phyloP scores from a whole-genome alignment of 1,140 invertebrate genomes.

The Ectropis grisescens region DNA sequence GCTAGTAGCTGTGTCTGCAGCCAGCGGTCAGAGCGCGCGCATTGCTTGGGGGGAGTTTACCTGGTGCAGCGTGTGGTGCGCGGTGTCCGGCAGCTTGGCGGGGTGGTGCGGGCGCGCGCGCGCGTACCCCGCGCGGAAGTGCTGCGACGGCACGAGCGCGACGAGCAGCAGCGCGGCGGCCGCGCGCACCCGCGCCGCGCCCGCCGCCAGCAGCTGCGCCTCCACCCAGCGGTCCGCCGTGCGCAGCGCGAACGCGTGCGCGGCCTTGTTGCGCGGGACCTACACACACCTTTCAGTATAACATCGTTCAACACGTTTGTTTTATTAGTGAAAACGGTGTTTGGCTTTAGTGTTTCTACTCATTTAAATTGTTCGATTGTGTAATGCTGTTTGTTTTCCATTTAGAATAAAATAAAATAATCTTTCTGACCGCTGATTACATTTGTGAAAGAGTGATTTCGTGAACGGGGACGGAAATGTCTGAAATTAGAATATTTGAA shows the following conservation, averaged over 20 bases:
- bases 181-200: constrained; percentile 85
- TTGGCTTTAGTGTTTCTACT: too few species aligned
- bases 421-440: too few species aligned
- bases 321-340: too few species aligned
- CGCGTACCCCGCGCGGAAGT: constrained; percentile 87
- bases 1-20: constrained; percentile 90
- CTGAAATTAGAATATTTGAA: too few species aligned
- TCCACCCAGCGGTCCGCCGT: constrained; percentile 92
- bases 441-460: too few species aligned
- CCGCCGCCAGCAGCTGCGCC: constrained; percentile 88
- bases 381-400: too few species aligned
- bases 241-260: constrained; percentile 89
- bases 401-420: too few species aligned
- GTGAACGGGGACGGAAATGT: too few species aligned
- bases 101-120: constrained; percentile 56
- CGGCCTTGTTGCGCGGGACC: constrained; percentile 89
- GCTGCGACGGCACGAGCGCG: constrained; percentile 87
- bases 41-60: constrained; percentile 71
- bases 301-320: too few species aligned
- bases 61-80: constrained; percentile 85
- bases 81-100: constrained; percentile 73
- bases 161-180: constrained; percentile 90
- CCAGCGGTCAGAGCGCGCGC: constrained; percentile 88
- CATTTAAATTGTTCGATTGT: too few species aligned
- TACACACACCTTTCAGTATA: constrained; percentile 7